Conservation (phyloP, 2,113 vertebrate species). For the Erythrocebus patas region DNA sequence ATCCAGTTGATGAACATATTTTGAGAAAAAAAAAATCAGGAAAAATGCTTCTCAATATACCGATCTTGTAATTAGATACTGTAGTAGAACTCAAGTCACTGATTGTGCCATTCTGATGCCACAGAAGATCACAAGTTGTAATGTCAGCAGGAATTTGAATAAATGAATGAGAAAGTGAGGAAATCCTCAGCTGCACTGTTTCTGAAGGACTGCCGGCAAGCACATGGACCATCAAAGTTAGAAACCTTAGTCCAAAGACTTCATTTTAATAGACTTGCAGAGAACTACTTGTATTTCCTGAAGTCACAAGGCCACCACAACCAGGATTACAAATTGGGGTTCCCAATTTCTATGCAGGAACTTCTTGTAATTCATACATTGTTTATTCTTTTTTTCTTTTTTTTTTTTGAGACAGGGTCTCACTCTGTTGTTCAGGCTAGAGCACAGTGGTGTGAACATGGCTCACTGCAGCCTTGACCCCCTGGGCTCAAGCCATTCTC, state of each 20-base stretch:
- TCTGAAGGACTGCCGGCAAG: not conserved
- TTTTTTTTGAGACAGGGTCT: too few relatives aligned
- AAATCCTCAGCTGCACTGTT: not conserved
- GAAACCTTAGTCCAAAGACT: not conserved
- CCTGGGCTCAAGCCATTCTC: too few relatives aligned
- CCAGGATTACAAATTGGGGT: not conserved
- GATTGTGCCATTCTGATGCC: not conserved
- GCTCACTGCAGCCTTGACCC: too few relatives aligned
- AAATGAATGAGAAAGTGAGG: not conserved
- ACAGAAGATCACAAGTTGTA: not conserved
- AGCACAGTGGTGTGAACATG: too few relatives aligned
- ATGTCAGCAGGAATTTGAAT: not conserved
- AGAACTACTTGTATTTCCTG: not conserved
- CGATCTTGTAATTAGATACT: not conserved
- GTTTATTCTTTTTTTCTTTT: not conserved
- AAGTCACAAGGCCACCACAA: not conserved
- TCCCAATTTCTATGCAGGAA: not conserved
- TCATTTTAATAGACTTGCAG: not conserved
- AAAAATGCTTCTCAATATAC: not conserved
- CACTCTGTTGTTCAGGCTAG: too few relatives aligned
- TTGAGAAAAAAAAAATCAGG: not conserved
- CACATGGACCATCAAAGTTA: not conserved
- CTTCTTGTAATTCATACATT: not conserved
- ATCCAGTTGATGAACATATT: not conserved
- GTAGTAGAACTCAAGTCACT: not conserved